phyloP scores from a whole-genome alignment of 2,888 invertebrate genomes.

The Callimorpha dominula region DNA sequence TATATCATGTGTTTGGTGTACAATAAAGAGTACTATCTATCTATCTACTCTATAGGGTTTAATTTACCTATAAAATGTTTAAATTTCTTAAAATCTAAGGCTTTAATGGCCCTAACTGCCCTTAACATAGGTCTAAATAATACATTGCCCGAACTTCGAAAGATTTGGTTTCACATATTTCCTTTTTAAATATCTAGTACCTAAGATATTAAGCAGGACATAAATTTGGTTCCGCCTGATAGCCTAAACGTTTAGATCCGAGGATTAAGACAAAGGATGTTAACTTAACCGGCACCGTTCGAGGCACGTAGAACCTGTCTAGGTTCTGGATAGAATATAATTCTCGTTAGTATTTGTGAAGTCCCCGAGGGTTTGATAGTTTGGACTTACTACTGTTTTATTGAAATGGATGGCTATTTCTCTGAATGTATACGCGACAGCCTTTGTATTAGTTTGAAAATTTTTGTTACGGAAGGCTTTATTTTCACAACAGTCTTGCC shows the following conservation, averaged over 20 bases:
- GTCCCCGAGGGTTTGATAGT: background rate
- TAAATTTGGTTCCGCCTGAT: conserved; percentile 2
- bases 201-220: background rate
- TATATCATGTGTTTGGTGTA: no score
- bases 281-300: background rate
- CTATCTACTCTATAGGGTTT: no score
- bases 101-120: no score
- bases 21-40: no score
- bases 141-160: background rate
- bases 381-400: background rate
- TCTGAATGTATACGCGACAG: background rate
- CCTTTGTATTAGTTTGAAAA: no score
- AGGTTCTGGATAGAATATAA: background rate
- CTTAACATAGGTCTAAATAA: background rate
- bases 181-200: background rate
- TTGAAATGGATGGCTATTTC: background rate
- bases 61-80: no score
- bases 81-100: no score
- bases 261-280: background rate
- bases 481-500: no score
- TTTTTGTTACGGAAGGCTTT: no score
- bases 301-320: background rate
- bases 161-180: background rate
- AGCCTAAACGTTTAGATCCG: background rate
- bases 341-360: background rate